Base-by-base conservation (phyloP, 2,888 invertebrate species). In the Troides helena region DNA sequence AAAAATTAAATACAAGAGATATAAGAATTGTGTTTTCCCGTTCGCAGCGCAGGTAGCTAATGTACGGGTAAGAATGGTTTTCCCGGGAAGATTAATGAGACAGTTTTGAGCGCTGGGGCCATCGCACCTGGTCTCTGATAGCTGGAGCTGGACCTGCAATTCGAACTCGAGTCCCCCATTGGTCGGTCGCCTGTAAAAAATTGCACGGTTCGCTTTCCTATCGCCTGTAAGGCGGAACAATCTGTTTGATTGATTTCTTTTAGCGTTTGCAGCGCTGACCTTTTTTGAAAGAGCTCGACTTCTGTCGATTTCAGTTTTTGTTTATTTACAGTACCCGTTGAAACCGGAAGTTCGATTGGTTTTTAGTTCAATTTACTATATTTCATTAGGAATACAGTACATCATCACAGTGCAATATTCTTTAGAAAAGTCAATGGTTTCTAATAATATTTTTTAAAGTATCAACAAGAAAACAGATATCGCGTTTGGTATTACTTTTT, bases 31-130 rank as follows among this genome's bases (percentile, higher is more conserved):
- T 71, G 71, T 72, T 73, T 70, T 72, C 71, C 72, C 69, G 60
- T 70, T 66, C 69, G 72, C 64, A 69, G 69, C 69, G 58, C 72
- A 60, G 70, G 70, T 69, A 73, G 73, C 75, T 77, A 79, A 80
- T 77, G 76, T 76, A 75, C 75, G 70, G 78, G 76, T 76, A 79
- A 80, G 75, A 79, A 75, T 68, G 73, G 73, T 71, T 72, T 74
- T 74, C 68, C 46, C 59, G 76, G 74, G 74, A 81, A 88, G 88
- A 89, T 88, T 88, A 88, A 89, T 87, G 88, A 84, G 79, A 71
- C 77, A 81, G 87, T 83, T 86, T 81, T 84, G 83, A 77, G 77
- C 80, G 74, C 71, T 69, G 68, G 74, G 70, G 72, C 70, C 62
- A 67, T 68, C 67, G 77, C 81, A 80, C 81, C 80, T 80, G 81